Conservation (phyloP, 2,888 invertebrate genomes). For the Meteorus colon region DNA sequence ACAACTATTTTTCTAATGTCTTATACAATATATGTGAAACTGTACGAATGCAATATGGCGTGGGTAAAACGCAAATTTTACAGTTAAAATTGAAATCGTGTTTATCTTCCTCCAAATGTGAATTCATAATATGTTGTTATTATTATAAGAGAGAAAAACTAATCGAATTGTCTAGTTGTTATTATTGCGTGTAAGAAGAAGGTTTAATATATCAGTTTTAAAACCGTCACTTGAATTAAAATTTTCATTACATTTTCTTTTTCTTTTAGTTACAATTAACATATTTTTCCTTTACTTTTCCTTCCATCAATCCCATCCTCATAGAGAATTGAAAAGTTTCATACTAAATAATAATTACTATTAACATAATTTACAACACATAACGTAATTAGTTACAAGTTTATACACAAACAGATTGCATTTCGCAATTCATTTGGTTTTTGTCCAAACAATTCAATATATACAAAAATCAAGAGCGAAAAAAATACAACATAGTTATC, state of each 20-base stretch:
- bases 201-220: constrained; percentile 50
- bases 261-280: constrained; percentile 16
- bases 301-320: constrained; percentile 14
- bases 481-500: constrained; percentile 49
- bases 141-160: constrained; percentile 35
- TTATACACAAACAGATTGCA: background rate
- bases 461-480: constrained; percentile 44
- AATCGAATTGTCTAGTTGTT: background rate
- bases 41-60: constrained; percentile 27
- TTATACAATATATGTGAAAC: constrained; percentile 22
- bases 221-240: constrained; percentile 50
- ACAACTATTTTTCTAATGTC: constrained; percentile 22
- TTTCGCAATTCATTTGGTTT: constrained; percentile 5
- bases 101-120: background rate
- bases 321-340: constrained; percentile 3
- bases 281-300: background rate
- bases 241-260: constrained; percentile 46
- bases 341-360: constrained; percentile 63
- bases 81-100: background rate
- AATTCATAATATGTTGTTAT: constrained; percentile 33
- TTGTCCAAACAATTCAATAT: background rate
- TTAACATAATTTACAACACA: constrained; percentile 68
- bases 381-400: constrained; percentile 57
- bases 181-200: background rate
- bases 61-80: background rate